A percentile compares a stretch with the other conserved stretches of the same genome.
These are phyloP conservation scores for Erebia ligea DNA, from an alignment of 2,888 invertebrate genomes.

Conservation along the genomic window DNA sequence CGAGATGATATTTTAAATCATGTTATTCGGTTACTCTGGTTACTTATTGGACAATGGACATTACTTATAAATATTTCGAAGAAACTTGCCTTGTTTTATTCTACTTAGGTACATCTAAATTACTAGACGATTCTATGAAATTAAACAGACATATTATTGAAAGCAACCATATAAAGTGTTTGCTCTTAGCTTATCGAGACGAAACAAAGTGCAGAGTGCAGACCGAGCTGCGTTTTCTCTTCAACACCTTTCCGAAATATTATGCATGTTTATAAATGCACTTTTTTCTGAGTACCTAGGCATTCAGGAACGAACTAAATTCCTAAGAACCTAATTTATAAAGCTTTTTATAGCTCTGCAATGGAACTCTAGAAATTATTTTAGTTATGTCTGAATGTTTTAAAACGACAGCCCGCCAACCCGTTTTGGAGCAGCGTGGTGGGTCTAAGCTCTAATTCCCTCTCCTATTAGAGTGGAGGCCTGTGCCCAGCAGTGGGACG, in stretches of 20 bases:
- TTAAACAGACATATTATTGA: neutral
- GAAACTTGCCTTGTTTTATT: neutral
- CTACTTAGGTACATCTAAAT: neutral
- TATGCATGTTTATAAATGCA: neutral
- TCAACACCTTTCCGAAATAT: constrained; percentile 3
- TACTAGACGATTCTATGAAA: neutral
- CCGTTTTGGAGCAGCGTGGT: too few species aligned
- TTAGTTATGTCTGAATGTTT: too few species aligned
- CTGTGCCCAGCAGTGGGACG: too few species aligned
- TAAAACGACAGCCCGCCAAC: too few species aligned
- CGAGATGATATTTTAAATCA: constrained; percentile 15
- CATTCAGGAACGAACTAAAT: too few species aligned
- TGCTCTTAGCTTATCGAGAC: neutral
- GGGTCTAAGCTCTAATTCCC: too few species aligned
- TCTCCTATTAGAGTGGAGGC: too few species aligned
- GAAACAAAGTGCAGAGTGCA: constrained; percentile 12
- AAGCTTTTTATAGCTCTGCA: too few species aligned
- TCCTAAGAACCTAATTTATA: too few species aligned
- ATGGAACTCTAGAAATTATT: too few species aligned
- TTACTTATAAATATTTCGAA: neutral
- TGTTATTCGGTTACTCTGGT: neutral
- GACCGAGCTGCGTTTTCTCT: neutral
- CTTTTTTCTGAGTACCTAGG: neutral
- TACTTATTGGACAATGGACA: neutral
- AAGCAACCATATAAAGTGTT: neutral